Base-by-base conservation (phyloP, 2,888 invertebrate genomes). In the Drosophila fungiperda region DNA sequence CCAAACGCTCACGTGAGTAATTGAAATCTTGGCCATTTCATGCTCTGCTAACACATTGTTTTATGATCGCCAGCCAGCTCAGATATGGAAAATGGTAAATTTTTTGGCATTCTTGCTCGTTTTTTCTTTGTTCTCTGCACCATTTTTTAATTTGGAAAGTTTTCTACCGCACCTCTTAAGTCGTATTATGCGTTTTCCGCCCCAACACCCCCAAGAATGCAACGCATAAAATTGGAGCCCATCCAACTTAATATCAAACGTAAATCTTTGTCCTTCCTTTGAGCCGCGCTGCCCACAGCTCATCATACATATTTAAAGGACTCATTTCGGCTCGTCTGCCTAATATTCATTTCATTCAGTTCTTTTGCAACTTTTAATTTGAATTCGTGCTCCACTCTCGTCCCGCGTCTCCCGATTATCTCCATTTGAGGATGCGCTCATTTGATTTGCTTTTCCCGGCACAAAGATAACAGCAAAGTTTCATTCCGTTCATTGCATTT, bases 61-160 rank as follows among this genome's bases (percentile, higher is more conserved):
- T 57, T 66, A 38, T 65, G 29, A 53, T 66, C 15, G 17, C 69
- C 76, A 92, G 93, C 90, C 86, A 92, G 93, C 81, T 92, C 93
- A 61, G 93, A 92, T 63, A 92, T 91, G 58, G 92, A 92, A 54
- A 93, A 93, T 63, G 93, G 93, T 93, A 23, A 93, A 90, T 86
- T 89, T 89, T 83, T 57, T 49, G 23, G 70, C 69, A 71, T 57
- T 15, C 70, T 33, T 58, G 32, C 38, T 35, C 66, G 62, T 61
- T 29, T 76, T 68, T 48, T 57, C 53, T 73, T 75, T 68, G 65
- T 73, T 70, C 64, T 36, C 26, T 64, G 55, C 61, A 68, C 66
- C 65, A 73, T 74, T 78, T 83, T 45, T 88, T 83, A 83, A 89
- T 88, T 88, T 90, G 58, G 68, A 90, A 88, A 86, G 68, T 88